phyloP scores from a whole-genome alignment of 2,797 vertebrate genomes.

The Malurus splendens region DNA sequence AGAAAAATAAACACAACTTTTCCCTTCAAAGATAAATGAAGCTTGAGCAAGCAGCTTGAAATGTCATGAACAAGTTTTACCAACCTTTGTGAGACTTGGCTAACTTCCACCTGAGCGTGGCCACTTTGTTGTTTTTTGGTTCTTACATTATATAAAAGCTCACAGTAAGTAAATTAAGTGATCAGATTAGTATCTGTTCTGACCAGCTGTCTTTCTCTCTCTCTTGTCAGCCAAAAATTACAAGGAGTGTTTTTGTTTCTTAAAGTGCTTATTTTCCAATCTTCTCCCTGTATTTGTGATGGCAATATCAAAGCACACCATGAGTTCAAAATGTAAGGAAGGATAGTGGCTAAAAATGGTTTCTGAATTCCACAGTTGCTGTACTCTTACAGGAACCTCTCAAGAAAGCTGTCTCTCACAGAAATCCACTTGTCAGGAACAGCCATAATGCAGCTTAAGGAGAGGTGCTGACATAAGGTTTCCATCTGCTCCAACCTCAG shows the following conservation, averaged over 20 bases:
- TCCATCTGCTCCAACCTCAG: slow-evolving; percentile 18
- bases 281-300: background rate
- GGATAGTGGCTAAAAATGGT: background rate
- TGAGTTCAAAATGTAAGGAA: background rate
- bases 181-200: background rate
- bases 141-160: background rate
- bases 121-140: background rate
- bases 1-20: background rate
- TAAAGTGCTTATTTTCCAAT: background rate
- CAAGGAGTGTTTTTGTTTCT: background rate
- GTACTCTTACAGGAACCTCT: background rate
- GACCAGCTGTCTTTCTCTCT: background rate
- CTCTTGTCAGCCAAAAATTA: background rate
- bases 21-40: background rate
- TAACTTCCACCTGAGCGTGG: background rate
- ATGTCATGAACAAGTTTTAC: background rate
- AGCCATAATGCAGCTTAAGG: slow-evolving; percentile 10
- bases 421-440: slow-evolving; percentile 2
- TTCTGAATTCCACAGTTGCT: background rate
- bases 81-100: background rate
- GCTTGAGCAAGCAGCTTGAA: background rate
- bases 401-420: slow-evolving; percentile 10
- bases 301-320: background rate
- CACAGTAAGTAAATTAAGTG: background rate
- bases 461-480: slow-evolving; percentile 30